phyloP scores from a whole-genome alignment of 2,888 invertebrate species.

The Bugulina stolonifera region DNA sequence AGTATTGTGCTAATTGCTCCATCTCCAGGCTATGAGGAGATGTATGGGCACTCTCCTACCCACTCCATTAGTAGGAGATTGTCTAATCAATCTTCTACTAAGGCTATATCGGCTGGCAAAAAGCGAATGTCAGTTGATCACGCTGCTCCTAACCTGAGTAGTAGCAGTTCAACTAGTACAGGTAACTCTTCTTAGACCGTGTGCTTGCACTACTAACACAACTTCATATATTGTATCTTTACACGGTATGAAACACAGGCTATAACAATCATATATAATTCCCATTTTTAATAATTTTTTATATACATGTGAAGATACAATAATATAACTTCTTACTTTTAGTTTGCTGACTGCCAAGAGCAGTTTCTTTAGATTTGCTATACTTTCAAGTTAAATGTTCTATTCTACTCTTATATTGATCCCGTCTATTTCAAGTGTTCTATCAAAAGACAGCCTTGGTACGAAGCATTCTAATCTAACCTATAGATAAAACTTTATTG shows the following conservation, averaged over 20 bases:
- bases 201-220: not conserved
- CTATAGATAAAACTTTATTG: too few relatives aligned
- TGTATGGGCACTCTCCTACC: not conserved
- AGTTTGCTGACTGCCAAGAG: too few relatives aligned
- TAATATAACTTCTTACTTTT: too few relatives aligned
- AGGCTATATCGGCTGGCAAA: constrained; percentile 14
- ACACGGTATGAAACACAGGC: not conserved
- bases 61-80: constrained; percentile 3
- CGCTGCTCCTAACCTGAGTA: not conserved
- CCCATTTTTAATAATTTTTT: too few relatives aligned
- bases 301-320: too few relatives aligned
- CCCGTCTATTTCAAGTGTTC: too few relatives aligned
- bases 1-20: not conserved
- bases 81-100: constrained; percentile 8
- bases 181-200: not conserved
- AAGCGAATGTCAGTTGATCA: constrained; percentile 17
- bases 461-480: too few relatives aligned
- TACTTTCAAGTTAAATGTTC: too few relatives aligned
- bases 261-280: too few relatives aligned
- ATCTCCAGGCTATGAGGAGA: not conserved
- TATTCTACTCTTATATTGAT: too few relatives aligned
- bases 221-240: not conserved
- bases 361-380: too few relatives aligned
- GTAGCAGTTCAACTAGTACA: not conserved
- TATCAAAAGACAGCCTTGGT: too few relatives aligned